phyloP scores from a whole-genome alignment of 2,797 vertebrate species.

The Okamejei kenojei region DNA sequence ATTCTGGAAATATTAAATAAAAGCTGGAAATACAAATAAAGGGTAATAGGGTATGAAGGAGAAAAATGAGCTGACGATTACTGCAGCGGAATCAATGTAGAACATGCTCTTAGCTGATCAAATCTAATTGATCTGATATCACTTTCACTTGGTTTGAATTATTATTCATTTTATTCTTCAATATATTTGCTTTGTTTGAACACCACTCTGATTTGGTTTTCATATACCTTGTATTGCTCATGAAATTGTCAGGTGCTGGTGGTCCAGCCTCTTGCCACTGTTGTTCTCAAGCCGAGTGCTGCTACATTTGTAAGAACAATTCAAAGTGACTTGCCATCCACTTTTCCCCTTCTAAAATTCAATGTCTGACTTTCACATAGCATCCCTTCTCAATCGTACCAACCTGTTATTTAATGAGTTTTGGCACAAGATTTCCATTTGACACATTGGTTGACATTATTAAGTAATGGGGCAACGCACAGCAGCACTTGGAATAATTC shows the following conservation, averaged over 20 bases:
- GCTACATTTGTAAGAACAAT: background rate
- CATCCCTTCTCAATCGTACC: background rate
- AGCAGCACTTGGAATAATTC: background rate
- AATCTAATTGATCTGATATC: background rate
- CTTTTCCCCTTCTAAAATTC: background rate
- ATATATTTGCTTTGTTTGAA: background rate
- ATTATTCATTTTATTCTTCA: background rate
- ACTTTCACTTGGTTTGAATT: background rate
- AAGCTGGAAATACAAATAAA: background rate
- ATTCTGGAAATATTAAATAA: background rate
- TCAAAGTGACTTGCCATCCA: background rate
- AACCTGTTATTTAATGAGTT: background rate
- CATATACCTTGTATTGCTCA: background rate
- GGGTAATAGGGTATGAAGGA: background rate
- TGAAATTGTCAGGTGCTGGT: background rate
- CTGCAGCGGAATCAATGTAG: background rate
- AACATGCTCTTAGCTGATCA: background rate
- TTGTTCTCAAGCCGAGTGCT: background rate
- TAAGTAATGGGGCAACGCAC: background rate
- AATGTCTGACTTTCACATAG: background rate
- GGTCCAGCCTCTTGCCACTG: too few species aligned
- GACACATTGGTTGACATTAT: background rate
- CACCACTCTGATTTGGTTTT: background rate
- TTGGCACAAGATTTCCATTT: background rate
- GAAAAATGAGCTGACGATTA: background rate